A percentile compares a stretch with the other conserved stretches of the same genome.
Evolutionary conservation across 2,113 vertebrate genomes (phyloP).

Genomic region (Marmota monax): DNA sequence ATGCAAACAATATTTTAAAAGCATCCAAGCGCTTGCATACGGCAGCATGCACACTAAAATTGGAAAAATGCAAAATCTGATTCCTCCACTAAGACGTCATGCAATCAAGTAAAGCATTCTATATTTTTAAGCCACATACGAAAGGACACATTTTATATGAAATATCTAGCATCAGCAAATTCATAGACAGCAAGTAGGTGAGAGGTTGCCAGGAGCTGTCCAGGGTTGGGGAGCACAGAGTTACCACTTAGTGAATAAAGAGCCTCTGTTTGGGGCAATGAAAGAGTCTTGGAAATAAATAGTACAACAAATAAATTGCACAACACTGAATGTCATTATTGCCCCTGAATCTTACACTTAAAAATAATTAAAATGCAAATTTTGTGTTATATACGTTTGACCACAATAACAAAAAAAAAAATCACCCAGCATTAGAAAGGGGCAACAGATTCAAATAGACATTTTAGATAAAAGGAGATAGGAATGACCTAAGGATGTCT

Average conservation of each 20-base stretch:
- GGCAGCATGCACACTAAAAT: background rate
- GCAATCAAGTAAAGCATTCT: background rate
- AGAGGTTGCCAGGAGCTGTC: background rate
- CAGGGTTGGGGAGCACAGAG: accelerated
- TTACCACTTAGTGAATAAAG: background rate
- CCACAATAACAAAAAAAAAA: background rate
- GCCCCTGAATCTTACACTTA: background rate
- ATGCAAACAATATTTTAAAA: background rate
- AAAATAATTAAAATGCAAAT: constrained; percentile 7
- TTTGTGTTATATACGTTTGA: constrained; percentile 26
- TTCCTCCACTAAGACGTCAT: background rate
- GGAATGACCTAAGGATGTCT: background rate
- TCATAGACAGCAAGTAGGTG: background rate
- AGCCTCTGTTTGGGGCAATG: background rate
- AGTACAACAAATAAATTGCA: background rate
- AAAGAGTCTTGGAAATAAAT: background rate
- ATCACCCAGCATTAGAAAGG: background rate
- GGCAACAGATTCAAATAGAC: background rate
- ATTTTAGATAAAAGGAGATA: constrained; percentile 12
- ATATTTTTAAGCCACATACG: background rate
- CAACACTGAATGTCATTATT: background rate
- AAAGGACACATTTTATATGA: background rate
- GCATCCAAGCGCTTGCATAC: background rate
- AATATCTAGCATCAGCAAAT: background rate
- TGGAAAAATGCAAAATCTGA: background rate